Percentiles rank a stretch among this genome's conserved stretches.
Evolutionary conservation across 2,888 invertebrate genomes (phyloP).

Genomic region (Trachelus stipa): DNA sequence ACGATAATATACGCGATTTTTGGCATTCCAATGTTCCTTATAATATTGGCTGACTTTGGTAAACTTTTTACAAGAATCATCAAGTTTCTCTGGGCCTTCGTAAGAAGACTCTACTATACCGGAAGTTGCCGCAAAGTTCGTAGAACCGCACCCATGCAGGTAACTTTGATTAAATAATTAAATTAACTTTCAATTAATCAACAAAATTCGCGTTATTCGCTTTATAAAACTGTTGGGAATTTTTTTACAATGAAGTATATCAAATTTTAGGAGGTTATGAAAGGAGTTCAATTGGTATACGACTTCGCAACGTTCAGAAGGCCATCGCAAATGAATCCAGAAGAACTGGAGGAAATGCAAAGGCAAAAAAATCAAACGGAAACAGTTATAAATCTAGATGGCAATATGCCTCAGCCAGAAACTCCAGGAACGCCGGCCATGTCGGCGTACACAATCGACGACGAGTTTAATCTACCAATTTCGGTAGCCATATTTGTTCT

Average conservation of each 20-base stretch:
- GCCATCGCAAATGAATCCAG: slow-evolving; percentile 75
- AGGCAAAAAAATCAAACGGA: slow-evolving; percentile 49
- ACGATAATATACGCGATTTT: slow-evolving; percentile 95
- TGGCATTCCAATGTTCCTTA: slow-evolving; percentile 95
- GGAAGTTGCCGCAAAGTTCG: slow-evolving; percentile 85
- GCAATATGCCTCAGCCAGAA: slow-evolving; percentile 68
- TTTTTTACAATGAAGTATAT: background rate
- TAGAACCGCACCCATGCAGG: slow-evolving; percentile 81
- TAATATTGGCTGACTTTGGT: slow-evolving; percentile 94
- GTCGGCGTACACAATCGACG: slow-evolving; percentile 84
- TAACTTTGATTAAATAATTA: slow-evolving; percentile 51
- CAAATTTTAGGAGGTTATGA: slow-evolving; percentile 79
- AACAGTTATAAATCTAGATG: slow-evolving; percentile 57
- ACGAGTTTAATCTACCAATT: slow-evolving; percentile 95
- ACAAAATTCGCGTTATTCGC: background rate
- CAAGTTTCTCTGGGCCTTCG: slow-evolving; percentile 91
- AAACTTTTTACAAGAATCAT: slow-evolving; percentile 89
- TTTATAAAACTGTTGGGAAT: background rate
- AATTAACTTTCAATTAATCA: slow-evolving; percentile 2
- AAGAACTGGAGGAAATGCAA: slow-evolving; percentile 69
- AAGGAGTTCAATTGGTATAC: slow-evolving; percentile 84
- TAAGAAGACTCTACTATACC: slow-evolving; percentile 85
- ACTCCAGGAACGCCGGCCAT: slow-evolving; percentile 83
- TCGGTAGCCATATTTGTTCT: slow-evolving; percentile 88
- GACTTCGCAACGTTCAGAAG: slow-evolving; percentile 81